A percentile compares a stretch with the other conserved stretches of the same genome.
These are phyloP conservation scores for Mamestra brassicae DNA, from an alignment of 2,888 invertebrate genomes.

Conservation along the genomic window DNA sequence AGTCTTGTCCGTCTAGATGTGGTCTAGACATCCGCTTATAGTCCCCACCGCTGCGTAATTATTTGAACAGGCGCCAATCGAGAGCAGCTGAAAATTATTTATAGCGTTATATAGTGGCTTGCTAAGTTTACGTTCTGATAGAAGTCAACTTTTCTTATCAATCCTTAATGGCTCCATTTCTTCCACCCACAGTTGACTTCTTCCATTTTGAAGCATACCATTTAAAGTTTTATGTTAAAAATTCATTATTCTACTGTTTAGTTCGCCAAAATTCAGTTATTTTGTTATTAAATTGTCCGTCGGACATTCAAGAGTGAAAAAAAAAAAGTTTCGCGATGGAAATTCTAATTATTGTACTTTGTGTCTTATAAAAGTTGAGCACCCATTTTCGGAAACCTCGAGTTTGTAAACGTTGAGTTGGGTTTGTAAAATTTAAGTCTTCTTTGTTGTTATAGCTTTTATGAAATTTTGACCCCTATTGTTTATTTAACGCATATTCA, in stretches of 20 bases:
- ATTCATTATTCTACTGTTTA: background rate
- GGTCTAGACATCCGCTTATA: background rate
- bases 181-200: background rate
- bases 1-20: background rate
- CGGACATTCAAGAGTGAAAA: background rate
- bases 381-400: background rate
- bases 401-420: background rate
- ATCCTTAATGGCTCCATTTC: background rate
- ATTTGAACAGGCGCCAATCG: background rate
- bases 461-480: background rate
- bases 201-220: background rate
- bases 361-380: constrained; percentile 6
- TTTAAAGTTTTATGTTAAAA: background rate
- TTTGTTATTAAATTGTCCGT: constrained; percentile 1
- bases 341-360: constrained; percentile 3
- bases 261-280: background rate
- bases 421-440: no score
- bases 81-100: background rate
- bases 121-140: background rate
- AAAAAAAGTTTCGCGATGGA: background rate
- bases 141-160: background rate
- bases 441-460: background rate
- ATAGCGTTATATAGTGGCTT: no score
- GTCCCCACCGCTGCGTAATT: background rate
- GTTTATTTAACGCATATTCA: no score